Evolutionary conservation across 2,797 vertebrate genomes (phyloP).

Genomic region (Limosa lapponica): DNA sequence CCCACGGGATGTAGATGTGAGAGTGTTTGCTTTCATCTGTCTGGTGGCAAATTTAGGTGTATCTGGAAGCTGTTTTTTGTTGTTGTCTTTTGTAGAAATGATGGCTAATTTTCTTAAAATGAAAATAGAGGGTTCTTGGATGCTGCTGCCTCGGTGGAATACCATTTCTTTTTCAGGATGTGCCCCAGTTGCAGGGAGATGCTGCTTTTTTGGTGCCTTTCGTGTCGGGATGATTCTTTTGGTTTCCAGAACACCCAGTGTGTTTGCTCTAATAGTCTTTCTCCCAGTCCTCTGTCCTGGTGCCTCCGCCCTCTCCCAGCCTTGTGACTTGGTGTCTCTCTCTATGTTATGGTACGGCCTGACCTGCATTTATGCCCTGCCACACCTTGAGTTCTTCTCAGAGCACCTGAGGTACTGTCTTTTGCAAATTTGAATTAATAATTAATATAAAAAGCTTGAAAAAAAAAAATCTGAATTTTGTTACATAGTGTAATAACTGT

Average conservation of each 20-base stretch:
- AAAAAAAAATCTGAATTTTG: conserved; percentile 74
- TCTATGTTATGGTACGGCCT: conserved; percentile 7
- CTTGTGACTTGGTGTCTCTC: background rate
- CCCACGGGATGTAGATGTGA: background rate
- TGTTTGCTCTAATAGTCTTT: background rate
- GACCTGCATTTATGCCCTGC: background rate
- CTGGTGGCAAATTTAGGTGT: conserved; percentile 4
- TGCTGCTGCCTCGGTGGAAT: background rate
- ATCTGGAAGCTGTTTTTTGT: background rate
- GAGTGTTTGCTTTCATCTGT: background rate
- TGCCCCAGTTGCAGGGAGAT: background rate
- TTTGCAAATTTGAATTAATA: conserved; percentile 77
- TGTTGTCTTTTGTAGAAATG: background rate
- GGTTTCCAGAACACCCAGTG: conserved; percentile 26
- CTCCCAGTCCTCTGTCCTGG: background rate
- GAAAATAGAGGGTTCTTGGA: background rate
- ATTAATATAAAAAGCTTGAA: conserved; percentile 83
- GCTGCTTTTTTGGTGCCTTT: conserved; percentile 52
- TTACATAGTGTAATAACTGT: conserved; percentile 78
- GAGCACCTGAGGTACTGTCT: conserved; percentile 64
- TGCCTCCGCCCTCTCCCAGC: background rate
- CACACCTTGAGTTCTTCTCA: conserved; percentile 42
- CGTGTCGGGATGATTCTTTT: background rate
- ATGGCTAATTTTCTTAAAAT: background rate
- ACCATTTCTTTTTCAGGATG: background rate